These are phyloP conservation scores for Trematocara nigrifrons DNA, from an alignment of 2,113 vertebrate genomes.

Conservation along the genomic window DNA sequence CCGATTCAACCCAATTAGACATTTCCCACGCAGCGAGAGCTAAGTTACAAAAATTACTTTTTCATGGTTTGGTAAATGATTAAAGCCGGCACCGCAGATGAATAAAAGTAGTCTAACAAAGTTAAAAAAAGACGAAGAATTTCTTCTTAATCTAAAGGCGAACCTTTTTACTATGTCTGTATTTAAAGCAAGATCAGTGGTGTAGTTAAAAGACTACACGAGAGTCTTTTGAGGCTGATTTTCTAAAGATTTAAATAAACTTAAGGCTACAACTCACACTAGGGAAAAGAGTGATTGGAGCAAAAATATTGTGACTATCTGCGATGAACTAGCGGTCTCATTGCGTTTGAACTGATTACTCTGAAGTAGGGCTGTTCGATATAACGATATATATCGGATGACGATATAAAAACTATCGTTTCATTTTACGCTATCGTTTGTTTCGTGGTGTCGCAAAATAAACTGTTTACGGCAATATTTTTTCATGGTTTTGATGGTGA, in stretches of 20 bases:
- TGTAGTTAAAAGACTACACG: neutral
- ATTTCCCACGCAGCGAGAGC: neutral
- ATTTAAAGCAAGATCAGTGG: neutral
- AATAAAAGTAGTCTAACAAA: neutral
- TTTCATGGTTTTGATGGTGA: no score
- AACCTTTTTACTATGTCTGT: neutral
- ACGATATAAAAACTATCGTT: no score
- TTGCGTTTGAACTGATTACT: fast-evolving
- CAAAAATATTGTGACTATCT: neutral
- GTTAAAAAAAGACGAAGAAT: neutral
- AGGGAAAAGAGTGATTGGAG: neutral
- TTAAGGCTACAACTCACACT: neutral
- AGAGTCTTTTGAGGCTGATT: neutral
- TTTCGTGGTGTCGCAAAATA: no score
- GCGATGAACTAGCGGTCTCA: fast-evolving
- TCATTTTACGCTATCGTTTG: no score
- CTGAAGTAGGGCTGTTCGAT: neutral
- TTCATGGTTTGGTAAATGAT: neutral
- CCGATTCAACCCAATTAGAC: conserved; percentile 36
- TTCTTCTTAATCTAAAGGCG: neutral
- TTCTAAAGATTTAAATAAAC: neutral
- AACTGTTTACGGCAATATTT: no score
- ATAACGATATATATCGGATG: no score
- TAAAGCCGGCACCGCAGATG: neutral
- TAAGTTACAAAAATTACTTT: neutral